phyloP scores from a whole-genome alignment of 2,113 vertebrate species.

The Pardalotus punctatus region DNA sequence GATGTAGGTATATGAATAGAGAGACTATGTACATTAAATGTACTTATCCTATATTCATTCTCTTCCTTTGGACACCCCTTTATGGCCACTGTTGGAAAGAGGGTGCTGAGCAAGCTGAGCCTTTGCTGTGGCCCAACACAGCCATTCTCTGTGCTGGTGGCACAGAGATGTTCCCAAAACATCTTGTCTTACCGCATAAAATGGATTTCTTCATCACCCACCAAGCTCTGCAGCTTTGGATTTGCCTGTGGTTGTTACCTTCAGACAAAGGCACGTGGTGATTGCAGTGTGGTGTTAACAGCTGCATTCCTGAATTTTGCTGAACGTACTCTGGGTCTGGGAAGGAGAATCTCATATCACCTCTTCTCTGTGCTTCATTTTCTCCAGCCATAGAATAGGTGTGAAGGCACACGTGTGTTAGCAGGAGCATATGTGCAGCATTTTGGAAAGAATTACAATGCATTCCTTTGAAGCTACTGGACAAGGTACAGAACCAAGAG shows the following conservation, averaged over 20 bases:
- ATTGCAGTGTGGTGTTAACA: neutral
- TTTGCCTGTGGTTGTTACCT: neutral
- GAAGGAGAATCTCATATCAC: neutral
- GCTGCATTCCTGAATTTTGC: neutral
- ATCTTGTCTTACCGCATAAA: neutral
- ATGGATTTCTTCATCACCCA: neutral
- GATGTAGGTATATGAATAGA: conserved; percentile 3
- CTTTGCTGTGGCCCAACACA: neutral
- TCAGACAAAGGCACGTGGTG: neutral
- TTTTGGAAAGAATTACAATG: neutral
- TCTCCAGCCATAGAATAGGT: neutral
- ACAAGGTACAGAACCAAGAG: neutral
- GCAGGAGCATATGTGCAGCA: neutral
- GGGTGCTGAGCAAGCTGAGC: neutral
- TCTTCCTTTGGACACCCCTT: conserved; percentile 25
- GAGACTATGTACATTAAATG: conserved; percentile 12
- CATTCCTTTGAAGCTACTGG: neutral
- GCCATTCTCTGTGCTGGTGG: neutral
- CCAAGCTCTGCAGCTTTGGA: neutral
- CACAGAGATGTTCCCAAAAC: neutral
- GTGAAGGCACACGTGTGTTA: rapidly evolving
- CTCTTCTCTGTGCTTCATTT: neutral
- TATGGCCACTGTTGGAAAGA: neutral
- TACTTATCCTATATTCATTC: conserved; percentile 35
- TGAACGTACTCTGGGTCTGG: neutral